Percentiles rank a stretch among this genome's conserved stretches.
These are phyloP conservation scores for Heliconius cydno DNA, from an alignment of 2,888 invertebrate species.

Conservation along the genomic window DNA sequence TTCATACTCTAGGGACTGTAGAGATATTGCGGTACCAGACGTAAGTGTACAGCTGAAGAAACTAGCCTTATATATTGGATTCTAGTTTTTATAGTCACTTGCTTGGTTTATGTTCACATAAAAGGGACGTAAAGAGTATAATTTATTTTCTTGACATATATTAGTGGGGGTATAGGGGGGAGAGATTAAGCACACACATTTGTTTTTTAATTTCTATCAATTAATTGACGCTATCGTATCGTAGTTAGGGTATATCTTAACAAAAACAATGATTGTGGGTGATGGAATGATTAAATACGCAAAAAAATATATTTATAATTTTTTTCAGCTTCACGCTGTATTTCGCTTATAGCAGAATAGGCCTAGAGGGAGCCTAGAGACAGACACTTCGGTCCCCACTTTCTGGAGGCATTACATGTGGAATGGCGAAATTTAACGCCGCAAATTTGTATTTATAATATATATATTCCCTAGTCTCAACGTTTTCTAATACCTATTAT, in stretches of 20 bases:
- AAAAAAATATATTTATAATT: too few relatives aligned
- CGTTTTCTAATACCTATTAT: too few relatives aligned
- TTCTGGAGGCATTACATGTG: too few relatives aligned
- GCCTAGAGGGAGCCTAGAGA: too few relatives aligned
- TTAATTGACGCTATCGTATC: background rate
- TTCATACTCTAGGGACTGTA: constrained; percentile 15
- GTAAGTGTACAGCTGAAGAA: constrained; percentile 13
- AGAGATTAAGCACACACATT: background rate
- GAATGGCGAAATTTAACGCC: too few relatives aligned
- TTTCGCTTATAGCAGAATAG: too few relatives aligned
- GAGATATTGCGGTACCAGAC: constrained; percentile 15
- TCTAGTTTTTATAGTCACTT: constrained; percentile 35
- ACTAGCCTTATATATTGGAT: constrained; percentile 29
- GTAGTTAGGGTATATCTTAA: background rate
- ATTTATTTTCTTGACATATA: constrained; percentile 40
- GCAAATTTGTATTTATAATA: too few relatives aligned
- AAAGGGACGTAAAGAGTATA: constrained; percentile 37
- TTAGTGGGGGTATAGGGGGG: constrained; percentile 2
- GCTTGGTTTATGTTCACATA: constrained; percentile 39
- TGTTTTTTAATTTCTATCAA: background rate
- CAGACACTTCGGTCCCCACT: too few relatives aligned
- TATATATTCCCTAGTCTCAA: too few relatives aligned
- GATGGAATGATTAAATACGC: too few relatives aligned
- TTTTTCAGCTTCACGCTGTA: too few relatives aligned
- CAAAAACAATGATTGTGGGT: too few relatives aligned